Base-by-base conservation (phyloP, 2,797 vertebrate genomes). In the Trematomus bernacchii region DNA sequence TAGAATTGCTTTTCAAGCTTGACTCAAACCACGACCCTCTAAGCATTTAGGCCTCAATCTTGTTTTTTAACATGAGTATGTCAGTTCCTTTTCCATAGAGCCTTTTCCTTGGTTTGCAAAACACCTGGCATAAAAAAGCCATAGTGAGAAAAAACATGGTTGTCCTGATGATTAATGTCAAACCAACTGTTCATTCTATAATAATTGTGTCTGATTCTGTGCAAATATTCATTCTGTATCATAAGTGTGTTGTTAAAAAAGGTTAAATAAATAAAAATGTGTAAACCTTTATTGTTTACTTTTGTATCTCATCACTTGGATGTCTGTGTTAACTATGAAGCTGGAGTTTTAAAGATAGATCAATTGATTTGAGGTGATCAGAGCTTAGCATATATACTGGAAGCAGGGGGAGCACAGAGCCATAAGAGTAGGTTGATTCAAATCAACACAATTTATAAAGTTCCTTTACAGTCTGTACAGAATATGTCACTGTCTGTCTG, bases 171-270 rank as follows among this genome's bases (percentile, higher is more conserved):
- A 79, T 80, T 82, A 46, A 55, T 79, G 66, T 83, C 78, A 82
- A 86, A 78, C 63, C 64, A 77, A 75, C 67, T 85, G 63, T 83
- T 89, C 71, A 73, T 83, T 91, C 73, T 83, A 77, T 80, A 78
- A 84, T 71, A 58, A 86, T 70, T 74, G 7, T 83, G 87, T 87
- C 74, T 82, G 74, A 87, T 89, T 78, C 71, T 89, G 85, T 90
- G 83, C 70, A 87, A 90, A 86, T 87, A 89, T 73, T 71, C 79
- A 88, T 87, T 83, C 76, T 91, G 89, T 93, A 85, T 85, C 80
- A 91, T 87, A 87, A 70, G 65, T 91, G 87, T 93, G 79, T 82
- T 86, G 79, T 88, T 85, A 85, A 86, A 79, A 81, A 82, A 62
- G n/a, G 64, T 83, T 81, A 50, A 83, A 91, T 86, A 87, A 91